Conservation (phyloP, 2,888 invertebrate species). For the Unio pictorum region DNA sequence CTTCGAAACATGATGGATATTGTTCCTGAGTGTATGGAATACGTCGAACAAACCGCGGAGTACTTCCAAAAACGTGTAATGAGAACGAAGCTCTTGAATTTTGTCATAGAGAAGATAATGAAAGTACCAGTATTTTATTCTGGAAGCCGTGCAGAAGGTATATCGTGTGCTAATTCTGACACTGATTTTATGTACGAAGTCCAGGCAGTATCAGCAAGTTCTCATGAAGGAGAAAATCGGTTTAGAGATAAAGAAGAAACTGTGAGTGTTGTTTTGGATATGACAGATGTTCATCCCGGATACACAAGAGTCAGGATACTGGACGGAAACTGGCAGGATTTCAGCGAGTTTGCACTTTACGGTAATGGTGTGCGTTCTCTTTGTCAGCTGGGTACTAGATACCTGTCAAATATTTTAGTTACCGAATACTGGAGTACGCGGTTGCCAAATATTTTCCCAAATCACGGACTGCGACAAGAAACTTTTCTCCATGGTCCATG, state of each 20-base stretch:
- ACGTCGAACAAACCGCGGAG: not conserved
- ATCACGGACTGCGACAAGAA: not conserved
- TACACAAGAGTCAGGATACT: constrained; percentile 1
- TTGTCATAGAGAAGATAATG: not conserved
- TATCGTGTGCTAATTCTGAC: not conserved
- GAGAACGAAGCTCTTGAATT: not conserved
- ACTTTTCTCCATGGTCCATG: constrained; percentile 1
- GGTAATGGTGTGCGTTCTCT: not conserved
- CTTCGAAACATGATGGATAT: no score
- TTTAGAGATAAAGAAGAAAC: not conserved
- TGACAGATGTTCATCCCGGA: constrained; percentile 1
- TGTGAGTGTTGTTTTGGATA: constrained; percentile 1
- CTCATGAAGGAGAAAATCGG: not conserved
- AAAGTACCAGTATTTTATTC: not conserved
- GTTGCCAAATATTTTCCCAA: not conserved
- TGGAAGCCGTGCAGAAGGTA: constrained; percentile 5
- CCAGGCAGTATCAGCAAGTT: not conserved
- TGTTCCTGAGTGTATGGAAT: no score
- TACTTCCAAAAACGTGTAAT: not conserved
- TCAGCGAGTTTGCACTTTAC: not conserved
- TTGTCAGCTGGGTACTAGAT: not conserved
- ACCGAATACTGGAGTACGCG: not conserved
- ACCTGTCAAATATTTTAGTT: not conserved
- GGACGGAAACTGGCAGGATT: not conserved
- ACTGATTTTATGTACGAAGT: constrained; percentile 8